Base-by-base conservation (phyloP, 2,888 invertebrate genomes). In the Caenorhabditis imperialis region DNA sequence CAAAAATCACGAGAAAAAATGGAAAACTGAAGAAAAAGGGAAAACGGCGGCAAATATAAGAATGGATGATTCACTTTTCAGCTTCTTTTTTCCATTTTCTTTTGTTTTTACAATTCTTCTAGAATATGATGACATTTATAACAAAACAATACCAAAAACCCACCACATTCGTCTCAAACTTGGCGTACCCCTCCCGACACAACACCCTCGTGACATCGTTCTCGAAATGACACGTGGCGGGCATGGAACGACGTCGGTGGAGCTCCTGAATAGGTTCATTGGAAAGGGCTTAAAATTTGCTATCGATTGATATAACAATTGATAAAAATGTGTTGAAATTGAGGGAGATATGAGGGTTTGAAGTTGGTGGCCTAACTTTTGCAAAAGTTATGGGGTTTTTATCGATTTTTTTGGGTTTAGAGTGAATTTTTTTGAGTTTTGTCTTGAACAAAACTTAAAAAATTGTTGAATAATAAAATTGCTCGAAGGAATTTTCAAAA, bases 111-210 rank as follows among this genome's bases (percentile, higher is more conserved):
- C 30, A 7, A 7, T 30, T 10, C 6, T 30, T n/a, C 14, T 1
- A 23, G 45, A 14, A 45, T 14, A 14, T n/a, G n/a, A n/a, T n/a
- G n/a, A n/a, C n/a, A n/a, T n/a, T n/a, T n/a, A n/a, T n/a, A n/a
- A n/a, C n/a, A n/a, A n/a, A n/a, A n/a, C n/a, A n/a, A n/a, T n/a
- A n/a, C n/a, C 16, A 37, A 30, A 50, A 27, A 58, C 78, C 45
- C 45, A 74, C 78, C 45, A 79, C 76, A 57, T 79, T 70, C 1
- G 78, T 79, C 44, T 76, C 74, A 47, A 48, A 79, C 16, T 70
- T 65, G 8, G 71, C 74, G 35, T 71, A 71, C 37, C 77, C 79
- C 30, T 77, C 72, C 2, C 50, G 23, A 51, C 62, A 61, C 35
- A 79, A 37, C 3, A 70, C 70, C 22, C 77, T 72, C 10, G 77